Percentiles rank a stretch among this genome's conserved stretches.
phyloP scores from a whole-genome alignment of 1,140 invertebrate genomes.

The Hypsibius dujardini region DNA sequence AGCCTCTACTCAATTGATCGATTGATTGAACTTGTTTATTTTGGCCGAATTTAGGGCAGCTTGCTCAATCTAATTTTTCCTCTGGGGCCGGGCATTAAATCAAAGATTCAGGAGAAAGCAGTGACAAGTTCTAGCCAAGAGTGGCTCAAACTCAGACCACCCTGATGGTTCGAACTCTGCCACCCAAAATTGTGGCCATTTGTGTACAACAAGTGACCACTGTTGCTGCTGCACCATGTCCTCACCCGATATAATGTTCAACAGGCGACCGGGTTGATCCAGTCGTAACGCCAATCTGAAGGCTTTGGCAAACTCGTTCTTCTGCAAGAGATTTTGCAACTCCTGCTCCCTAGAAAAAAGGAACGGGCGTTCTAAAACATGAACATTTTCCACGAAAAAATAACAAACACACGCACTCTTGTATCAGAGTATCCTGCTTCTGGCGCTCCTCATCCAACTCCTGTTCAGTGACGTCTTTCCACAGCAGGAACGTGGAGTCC shows the following conservation, averaged over 20 bases:
- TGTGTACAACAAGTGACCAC: conserved; percentile 17
- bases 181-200: not conserved
- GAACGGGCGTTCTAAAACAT: not conserved
- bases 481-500: conserved; percentile 64
- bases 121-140: not conserved
- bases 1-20: no score
- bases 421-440: conserved; percentile 47
- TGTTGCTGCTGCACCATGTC: not conserved
- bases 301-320: conserved; percentile 57
- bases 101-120: not conserved
- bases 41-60: no score
- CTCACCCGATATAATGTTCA: conserved; percentile 59
- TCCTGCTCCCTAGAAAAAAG: conserved; percentile 48
- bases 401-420: conserved; percentile 37
- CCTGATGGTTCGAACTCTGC: not conserved
- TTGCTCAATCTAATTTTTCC: no score
- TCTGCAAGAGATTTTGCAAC: conserved; percentile 58
- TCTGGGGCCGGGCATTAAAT: not conserved
- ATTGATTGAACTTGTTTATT: no score
- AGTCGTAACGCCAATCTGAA: conserved; percentile 59
- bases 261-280: conserved; percentile 55
- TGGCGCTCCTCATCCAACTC: conserved; percentile 43
- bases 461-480: conserved; percentile 63
- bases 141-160: no score
- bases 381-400: not conserved